A percentile compares a stretch with the other conserved stretches of the same genome.
phyloP scores from a whole-genome alignment of 1,140 invertebrate species.

The Lordiphosa collinella region DNA sequence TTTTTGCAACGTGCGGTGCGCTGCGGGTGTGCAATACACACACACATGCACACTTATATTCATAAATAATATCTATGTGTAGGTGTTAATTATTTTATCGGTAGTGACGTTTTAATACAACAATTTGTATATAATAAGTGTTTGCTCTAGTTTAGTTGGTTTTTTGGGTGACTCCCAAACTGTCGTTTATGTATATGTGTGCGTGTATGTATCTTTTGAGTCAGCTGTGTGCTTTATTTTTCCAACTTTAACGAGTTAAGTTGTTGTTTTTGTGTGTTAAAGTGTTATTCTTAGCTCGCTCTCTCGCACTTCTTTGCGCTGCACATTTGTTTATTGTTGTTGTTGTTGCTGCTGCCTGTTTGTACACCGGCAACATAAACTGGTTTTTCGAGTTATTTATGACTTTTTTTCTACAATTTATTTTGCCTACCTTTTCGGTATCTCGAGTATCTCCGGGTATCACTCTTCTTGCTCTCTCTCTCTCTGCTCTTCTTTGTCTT shows the following conservation, averaged over 20 bases:
- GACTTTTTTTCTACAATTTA: constrained; percentile 71
- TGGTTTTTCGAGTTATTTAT: constrained; percentile 78
- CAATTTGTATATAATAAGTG: constrained; percentile 32
- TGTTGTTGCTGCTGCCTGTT: constrained; percentile 44
- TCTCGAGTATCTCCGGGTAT: constrained; percentile 31
- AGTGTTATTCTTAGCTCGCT: constrained; percentile 64
- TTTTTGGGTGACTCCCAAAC: constrained; percentile 13
- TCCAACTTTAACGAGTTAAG: constrained; percentile 68
- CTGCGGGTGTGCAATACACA: constrained; percentile 32
- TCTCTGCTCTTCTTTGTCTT: constrained; percentile 36
- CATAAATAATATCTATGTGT: constrained; percentile 13
- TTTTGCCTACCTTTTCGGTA: constrained; percentile 45
- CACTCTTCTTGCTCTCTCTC: constrained; percentile 8
- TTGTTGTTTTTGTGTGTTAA: constrained; percentile 34
- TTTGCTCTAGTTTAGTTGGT: constrained; percentile 53
- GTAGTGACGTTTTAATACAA: constrained; percentile 35
- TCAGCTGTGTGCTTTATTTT: constrained; percentile 68
- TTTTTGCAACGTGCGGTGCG: constrained; percentile 53
- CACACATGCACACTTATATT: constrained; percentile 7
- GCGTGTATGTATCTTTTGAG: constrained; percentile 56
- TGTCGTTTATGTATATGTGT: constrained; percentile 29
- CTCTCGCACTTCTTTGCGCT: constrained; percentile 37
- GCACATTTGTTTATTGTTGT: constrained; percentile 65
- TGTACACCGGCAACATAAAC: constrained; percentile 75
- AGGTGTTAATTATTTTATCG: constrained; percentile 51